Evolutionary conservation across 2,797 vertebrate genomes (phyloP).

Genomic region (Loriculus beryllinus): DNA sequence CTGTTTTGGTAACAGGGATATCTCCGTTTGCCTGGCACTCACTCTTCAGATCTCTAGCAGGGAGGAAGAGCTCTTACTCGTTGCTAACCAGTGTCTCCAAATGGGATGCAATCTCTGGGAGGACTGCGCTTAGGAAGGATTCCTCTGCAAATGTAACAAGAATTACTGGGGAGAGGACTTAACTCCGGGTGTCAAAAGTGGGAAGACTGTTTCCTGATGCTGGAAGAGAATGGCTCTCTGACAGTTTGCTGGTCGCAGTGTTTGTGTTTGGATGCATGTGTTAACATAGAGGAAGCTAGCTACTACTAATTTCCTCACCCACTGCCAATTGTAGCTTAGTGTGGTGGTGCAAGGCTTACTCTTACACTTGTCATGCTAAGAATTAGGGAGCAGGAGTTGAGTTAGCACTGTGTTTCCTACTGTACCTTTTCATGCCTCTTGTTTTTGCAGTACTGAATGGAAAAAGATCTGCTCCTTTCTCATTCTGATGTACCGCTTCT

Average conservation of each 20-base stretch:
- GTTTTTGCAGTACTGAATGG: background rate
- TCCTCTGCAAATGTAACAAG: background rate
- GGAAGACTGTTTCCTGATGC: background rate
- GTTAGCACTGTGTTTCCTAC: background rate
- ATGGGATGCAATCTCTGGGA: background rate
- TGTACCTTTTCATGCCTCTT: background rate
- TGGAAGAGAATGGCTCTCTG: background rate
- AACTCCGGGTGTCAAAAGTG: background rate
- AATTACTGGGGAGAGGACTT: background rate
- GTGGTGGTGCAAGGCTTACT: background rate
- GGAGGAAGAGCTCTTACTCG: background rate
- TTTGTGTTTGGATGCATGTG: background rate
- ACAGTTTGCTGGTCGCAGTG: fast-evolving
- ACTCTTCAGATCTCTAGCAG: background rate
- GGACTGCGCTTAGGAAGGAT: fast-evolving
- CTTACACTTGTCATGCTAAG: background rate
- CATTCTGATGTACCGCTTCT: background rate
- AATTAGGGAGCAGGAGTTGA: background rate
- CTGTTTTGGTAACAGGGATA: background rate
- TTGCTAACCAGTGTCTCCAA: background rate
- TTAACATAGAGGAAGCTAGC: background rate
- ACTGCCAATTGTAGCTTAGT: background rate
- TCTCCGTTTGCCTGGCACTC: fast-evolving
- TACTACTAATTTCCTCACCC: background rate
- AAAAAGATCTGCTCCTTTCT: background rate